Conservation (phyloP, 2,797 vertebrate genomes). For the Cuniculus paca region DNA sequence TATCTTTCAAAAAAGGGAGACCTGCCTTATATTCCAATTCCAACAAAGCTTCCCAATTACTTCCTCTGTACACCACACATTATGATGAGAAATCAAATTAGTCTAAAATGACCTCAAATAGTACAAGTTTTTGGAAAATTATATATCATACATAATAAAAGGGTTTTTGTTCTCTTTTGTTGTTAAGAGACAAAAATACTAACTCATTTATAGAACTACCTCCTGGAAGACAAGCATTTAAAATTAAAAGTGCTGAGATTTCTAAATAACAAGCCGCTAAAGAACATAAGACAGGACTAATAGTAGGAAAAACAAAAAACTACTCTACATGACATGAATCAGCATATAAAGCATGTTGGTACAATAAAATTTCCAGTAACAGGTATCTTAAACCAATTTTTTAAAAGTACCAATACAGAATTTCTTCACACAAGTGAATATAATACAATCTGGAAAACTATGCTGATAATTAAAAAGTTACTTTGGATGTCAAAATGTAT, state of each 20-base stretch:
- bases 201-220: conserved; percentile 36
- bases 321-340: not conserved
- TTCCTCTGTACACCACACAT: conserved; percentile 38
- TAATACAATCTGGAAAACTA: not conserved
- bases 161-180: not conserved
- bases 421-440: conserved; percentile 14
- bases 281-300: not conserved
- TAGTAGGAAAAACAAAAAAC: not conserved
- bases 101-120: conserved; percentile 41
- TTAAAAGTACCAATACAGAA: not conserved
- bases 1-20: conserved; percentile 46
- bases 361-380: not conserved
- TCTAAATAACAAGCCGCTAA: conserved; percentile 39
- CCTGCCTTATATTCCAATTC: not conserved
- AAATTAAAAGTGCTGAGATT: conserved; percentile 22
- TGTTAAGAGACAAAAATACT: conserved; percentile 29
- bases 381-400: not conserved
- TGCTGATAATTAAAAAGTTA: not conserved
- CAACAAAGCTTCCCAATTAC: conserved; percentile 37
- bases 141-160: not conserved
- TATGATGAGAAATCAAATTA: conserved; percentile 52
- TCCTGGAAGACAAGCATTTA: not conserved
- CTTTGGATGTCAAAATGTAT: not conserved
- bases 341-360: not conserved
- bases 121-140: conserved; percentile 17